A percentile compares a stretch with the other conserved stretches of the same genome.
Evolutionary conservation across 2,797 vertebrate species (phyloP).

Genomic region (Gymnodraco acuticeps): DNA sequence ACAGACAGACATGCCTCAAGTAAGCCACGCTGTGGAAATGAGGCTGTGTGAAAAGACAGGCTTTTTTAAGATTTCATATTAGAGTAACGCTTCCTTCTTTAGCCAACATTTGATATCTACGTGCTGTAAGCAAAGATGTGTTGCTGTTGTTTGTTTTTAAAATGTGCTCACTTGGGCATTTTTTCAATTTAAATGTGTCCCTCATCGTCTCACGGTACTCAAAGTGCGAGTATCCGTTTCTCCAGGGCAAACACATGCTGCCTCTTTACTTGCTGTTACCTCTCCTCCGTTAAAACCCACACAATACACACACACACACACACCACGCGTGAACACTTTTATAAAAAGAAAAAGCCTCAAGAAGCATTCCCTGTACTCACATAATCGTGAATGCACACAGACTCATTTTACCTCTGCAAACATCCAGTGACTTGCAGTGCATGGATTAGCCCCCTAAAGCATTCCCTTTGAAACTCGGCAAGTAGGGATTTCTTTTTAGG

Average conservation of each 20-base stretch:
- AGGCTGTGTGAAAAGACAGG: neutral
- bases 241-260: constrained; percentile 59
- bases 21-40: neutral
- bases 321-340: constrained; percentile 28
- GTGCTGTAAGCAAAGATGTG: constrained; percentile 12
- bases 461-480: constrained; percentile 71
- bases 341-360: constrained; percentile 24
- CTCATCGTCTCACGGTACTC: constrained; percentile 45
- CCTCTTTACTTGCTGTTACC: constrained; percentile 25
- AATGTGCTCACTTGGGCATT: constrained; percentile 31
- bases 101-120: neutral
- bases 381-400: constrained; percentile 52
- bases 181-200: constrained; percentile 38
- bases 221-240: constrained; percentile 37
- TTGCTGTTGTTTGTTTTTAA: constrained; percentile 26
- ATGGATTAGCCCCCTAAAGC: constrained; percentile 74
- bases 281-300: constrained; percentile 18
- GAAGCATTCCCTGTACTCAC: constrained; percentile 37
- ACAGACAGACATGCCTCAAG: neutral
- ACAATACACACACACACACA: constrained; percentile 28
- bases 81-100: neutral
- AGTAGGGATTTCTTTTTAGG: constrained; percentile 75
- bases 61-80: neutral
- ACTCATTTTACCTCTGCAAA: constrained; percentile 69
- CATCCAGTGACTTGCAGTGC: constrained; percentile 64